Evolutionary conservation across 2,888 invertebrate genomes (phyloP), one percentile per base, ranked within the genome.

Genomic region (Drosophila borealis): DNA sequence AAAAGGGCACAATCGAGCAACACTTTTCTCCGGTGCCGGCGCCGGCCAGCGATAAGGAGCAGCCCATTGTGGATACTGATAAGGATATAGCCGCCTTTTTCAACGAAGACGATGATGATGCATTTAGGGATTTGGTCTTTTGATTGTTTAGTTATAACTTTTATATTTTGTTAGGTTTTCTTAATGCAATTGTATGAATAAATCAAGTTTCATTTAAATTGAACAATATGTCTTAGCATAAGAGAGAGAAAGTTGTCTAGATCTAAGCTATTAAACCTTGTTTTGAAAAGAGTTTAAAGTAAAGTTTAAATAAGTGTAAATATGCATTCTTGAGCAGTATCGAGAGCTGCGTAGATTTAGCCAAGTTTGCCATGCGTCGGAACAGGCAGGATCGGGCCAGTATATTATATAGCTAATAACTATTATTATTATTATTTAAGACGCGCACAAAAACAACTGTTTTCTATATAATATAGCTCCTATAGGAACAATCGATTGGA

Each of bases 91-190:
- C 86, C 9, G 86, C 89, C 0, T 83, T 92, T 36, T 91, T 92
- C 17, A 66, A 85, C 21, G 90, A 90, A 62, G 90, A 91, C 68
- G 90, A 94, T 79, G 94, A 93, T 53, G 95, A 95, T 80, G 94
- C 94, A 21, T 92, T 95, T 45, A 93, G 94, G n/a, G 93, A 93
- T 81, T 66, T 84, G 21, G 65, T 48, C 46, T 73, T 88, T 56
- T 83, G 51, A 65, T 48, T 36, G 29, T 51, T 29, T 37, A 21
- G 21, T 56, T 21, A 11, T 13, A 17, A 9, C 9, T 6, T 10
- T 4, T 13, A 37, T 45, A 25, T 14, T n/a, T 10, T n/a, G 25
- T 2, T 49, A 21, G 5, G 0, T 37, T 14, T 11, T 29, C 8
- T 44, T 50, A 8, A 46, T 37, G n/a, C 19, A 10, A 25, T 48